phyloP scores from a whole-genome alignment of 30 jellyfish, hydroid and myxozoan species.

The Hydra vulgaris region DNA sequence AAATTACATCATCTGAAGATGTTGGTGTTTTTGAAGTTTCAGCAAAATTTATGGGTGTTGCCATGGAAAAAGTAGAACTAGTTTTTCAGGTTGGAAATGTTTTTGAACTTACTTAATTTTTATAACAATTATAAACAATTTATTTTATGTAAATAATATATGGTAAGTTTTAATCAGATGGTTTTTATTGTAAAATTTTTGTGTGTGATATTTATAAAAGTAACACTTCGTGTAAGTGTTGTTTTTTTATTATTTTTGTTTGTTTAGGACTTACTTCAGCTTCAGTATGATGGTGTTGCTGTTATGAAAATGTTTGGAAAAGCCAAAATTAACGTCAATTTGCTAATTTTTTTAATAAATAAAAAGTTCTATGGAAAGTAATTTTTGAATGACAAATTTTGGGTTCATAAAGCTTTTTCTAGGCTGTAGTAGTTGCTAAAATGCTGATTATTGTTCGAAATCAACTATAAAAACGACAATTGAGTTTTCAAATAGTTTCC shows the following conservation, averaged over 20 bases:
- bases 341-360: slow-evolving; percentile 68
- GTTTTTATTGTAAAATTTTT: too few relatives aligned
- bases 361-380: slow-evolving; percentile 91
- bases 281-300: slow-evolving; percentile 95
- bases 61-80: slow-evolving; percentile 90
- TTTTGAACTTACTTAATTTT: too few relatives aligned
- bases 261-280: slow-evolving; percentile 81
- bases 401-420: neutral
- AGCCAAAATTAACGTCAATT: slow-evolving; percentile 85
- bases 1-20: slow-evolving; percentile 65
- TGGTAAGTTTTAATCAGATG: neutral
- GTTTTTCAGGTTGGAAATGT: slow-evolving; percentile 82
- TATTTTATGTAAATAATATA: too few relatives aligned
- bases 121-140: too few relatives aligned
- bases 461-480: neutral
- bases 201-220: too few relatives aligned
- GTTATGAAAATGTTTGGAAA: slow-evolving; percentile 95
- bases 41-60: slow-evolving; percentile 86
- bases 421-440: neutral
- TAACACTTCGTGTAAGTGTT: too few relatives aligned
- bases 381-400: neutral
- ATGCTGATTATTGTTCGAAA: neutral
- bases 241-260: too few relatives aligned
- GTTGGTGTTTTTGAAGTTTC: slow-evolving; percentile 86
- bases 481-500: neutral